Base-by-base conservation (phyloP, 1,140 invertebrate species). In the Trichomalopsis sarcophagae region DNA sequence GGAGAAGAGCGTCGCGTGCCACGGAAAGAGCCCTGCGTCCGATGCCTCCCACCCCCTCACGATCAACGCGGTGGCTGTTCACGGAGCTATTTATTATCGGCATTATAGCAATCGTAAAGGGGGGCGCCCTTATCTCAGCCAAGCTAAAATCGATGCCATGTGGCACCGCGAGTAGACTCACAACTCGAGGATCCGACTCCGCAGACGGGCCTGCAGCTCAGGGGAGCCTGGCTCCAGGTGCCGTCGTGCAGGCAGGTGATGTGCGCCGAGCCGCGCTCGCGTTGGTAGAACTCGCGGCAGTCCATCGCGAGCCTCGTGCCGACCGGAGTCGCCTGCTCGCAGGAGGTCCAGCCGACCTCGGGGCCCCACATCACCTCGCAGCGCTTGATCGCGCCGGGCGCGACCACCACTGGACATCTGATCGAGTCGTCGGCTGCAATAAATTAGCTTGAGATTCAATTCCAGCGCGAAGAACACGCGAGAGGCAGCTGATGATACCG, bases 1-100 rank as follows among this genome's bases (percentile, higher is more conserved):
- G 6, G 88, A 88, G 78, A 91, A 94, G 11, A 94, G 84, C 2
- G 90, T 91, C 0, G 91, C 89, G 79, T 93, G 91, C 93, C 93
- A 94, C 4, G 93, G 93, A 73, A 91, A 79, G 76, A 84, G 80
- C 21, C 89, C 79, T 33, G 88, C 82, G 5, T 47, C 74, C 17
- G 87, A 66, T 44, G 87, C 77, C 68, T 86, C 84, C 89, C 89
- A 90, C 17, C 92, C 93, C 73, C 91, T 89, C 23, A 93, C 88
- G 77, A 94, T 91, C 40, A 93, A 85, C 13, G 93, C 86, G 9
- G 81, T 84, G 23, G 87, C 91, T 91, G 81, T 81, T 27, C 27
- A 27, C 27, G 27, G 27, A 27, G 27, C 2, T 27, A 27, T 27
- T 27, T 27, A 27, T 27, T 27, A 1, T 27, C 27, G 2, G 27